These are phyloP conservation scores for Alviniconcha marisindica DNA, from an alignment of 1,140 invertebrate species.

Conservation along the genomic window DNA sequence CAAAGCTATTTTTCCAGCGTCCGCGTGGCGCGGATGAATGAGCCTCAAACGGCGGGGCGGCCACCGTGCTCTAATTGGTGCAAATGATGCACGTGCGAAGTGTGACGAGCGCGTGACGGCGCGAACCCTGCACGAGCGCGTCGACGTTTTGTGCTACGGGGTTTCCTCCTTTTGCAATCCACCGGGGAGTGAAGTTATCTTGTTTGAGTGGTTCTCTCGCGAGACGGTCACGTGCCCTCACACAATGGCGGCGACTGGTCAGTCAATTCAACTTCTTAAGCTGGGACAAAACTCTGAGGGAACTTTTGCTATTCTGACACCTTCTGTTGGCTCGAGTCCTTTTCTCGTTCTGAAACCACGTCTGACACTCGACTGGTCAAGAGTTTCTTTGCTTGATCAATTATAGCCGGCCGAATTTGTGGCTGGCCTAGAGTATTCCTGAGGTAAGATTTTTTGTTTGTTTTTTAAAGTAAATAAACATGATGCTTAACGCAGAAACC, in stretches of 20 bases:
- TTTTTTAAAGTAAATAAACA: neutral
- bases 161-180: neutral
- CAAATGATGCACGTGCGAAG: neutral
- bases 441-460: neutral
- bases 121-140: neutral
- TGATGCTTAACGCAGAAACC: neutral
- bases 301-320: conserved; percentile 7
- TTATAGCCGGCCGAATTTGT: too few species aligned
- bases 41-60: neutral
- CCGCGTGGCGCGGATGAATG: neutral
- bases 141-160: neutral
- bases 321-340: neutral
- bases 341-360: neutral
- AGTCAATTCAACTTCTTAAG: neutral
- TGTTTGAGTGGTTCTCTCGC: conserved; percentile 1
- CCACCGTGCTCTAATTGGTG: conserved; percentile 15
- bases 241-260: conserved; percentile 1
- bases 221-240: neutral
- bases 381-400: too few species aligned
- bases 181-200: conserved; percentile 8
- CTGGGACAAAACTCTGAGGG: neutral
- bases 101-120: conserved; percentile 5
- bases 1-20: conserved; percentile 28
- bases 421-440: too few species aligned
- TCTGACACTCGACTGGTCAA: neutral